These are phyloP conservation scores for Hirundichthys speculiger DNA, from an alignment of 2,113 vertebrate genomes.

Conservation along the genomic window DNA sequence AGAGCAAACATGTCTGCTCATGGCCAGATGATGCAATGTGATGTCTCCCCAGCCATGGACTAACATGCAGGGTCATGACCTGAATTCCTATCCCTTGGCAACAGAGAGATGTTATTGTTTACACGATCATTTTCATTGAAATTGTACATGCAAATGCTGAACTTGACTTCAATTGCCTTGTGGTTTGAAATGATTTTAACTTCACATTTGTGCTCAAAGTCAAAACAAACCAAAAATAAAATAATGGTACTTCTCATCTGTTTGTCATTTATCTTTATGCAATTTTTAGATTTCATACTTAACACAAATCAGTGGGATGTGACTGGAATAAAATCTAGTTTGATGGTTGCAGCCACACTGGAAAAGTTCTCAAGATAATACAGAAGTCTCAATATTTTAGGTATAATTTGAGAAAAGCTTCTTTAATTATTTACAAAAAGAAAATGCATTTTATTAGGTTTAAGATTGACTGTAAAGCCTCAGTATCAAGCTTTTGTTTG, in stretches of 20 bases:
- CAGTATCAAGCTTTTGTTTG: neutral
- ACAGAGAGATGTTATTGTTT: conserved; percentile 30
- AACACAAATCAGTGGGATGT: conserved; percentile 42
- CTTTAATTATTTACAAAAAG: conserved; percentile 10
- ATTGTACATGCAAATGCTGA: conserved; percentile 35
- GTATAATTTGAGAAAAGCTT: conserved; percentile 23
- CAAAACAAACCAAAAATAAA: conserved; percentile 16
- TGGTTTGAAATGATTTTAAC: conserved; percentile 48
- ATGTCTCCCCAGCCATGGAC: conserved; percentile 55
- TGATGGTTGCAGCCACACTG: conserved; percentile 15
- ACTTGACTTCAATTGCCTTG: conserved; percentile 41
- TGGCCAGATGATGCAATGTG: conserved; percentile 54
- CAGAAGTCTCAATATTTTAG: conserved; percentile 16
- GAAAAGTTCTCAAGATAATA: conserved; percentile 38
- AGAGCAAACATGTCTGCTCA: conserved; percentile 66
- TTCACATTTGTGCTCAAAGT: conserved; percentile 34
- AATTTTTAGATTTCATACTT: conserved; percentile 41
- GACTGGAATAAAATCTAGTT: conserved; percentile 33
- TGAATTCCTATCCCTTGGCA: conserved; percentile 26
- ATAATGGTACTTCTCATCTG: conserved; percentile 19
- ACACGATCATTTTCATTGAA: conserved; percentile 4
- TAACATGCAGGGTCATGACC: conserved; percentile 61
- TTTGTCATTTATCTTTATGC: conserved; percentile 48
- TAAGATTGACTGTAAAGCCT: conserved; percentile 9
- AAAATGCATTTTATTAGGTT: conserved; percentile 10